These are phyloP conservation scores for Cheirogaleus major DNA, from an alignment of 2,797 vertebrate species.

Conservation along the genomic window DNA sequence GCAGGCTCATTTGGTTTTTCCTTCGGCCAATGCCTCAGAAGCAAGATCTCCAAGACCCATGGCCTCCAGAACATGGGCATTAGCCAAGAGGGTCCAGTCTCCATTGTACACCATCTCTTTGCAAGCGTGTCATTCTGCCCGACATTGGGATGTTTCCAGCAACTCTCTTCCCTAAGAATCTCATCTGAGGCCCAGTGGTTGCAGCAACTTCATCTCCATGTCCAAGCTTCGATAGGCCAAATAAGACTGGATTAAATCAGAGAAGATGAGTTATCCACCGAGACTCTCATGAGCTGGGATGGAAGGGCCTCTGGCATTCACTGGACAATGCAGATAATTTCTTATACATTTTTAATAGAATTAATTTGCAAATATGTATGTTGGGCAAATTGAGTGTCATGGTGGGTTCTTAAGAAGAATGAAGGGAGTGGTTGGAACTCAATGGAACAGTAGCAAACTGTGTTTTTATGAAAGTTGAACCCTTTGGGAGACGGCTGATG, in stretches of 20 bases:
- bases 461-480: not conserved
- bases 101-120: not conserved
- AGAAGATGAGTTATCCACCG: slow-evolving; percentile 18
- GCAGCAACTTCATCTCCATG: not conserved
- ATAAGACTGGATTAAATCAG: not conserved
- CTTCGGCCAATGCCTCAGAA: not conserved
- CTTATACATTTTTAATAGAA: slow-evolving; percentile 8
- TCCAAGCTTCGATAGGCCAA: not conserved
- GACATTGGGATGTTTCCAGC: not conserved
- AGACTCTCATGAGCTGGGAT: not conserved
- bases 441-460: not conserved
- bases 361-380: not conserved
- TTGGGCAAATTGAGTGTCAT: not conserved
- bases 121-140: not conserved
- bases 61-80: not conserved
- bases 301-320: not conserved
- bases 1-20: not conserved
- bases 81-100: not conserved
- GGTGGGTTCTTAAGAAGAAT: not conserved
- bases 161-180: slow-evolving; percentile 1
- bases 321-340: slow-evolving; percentile 2
- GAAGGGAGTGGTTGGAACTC: not conserved
- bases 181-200: not conserved
- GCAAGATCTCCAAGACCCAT: not conserved
- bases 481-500: not conserved